phyloP scores from a whole-genome alignment of 1,140 invertebrate species.

The Drosophila nikananu region DNA sequence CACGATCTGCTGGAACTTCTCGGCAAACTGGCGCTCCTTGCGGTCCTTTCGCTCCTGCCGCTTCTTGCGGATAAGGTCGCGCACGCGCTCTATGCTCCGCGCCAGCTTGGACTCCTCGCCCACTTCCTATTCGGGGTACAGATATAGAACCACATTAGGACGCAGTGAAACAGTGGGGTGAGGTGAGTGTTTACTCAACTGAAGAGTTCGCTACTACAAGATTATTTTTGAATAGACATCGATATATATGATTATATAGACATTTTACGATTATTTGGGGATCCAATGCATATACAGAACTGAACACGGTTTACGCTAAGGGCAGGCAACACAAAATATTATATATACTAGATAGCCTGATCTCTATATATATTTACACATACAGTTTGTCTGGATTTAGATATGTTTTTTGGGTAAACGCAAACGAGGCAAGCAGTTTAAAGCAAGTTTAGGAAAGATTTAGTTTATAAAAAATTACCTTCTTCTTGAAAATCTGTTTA shows the following conservation, averaged over 20 bases:
- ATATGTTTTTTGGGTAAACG: slow-evolving; percentile 34
- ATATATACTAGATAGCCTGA: slow-evolving; percentile 17
- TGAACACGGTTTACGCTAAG: slow-evolving; percentile 29
- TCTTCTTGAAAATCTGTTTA: slow-evolving; percentile 85
- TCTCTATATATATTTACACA: slow-evolving; percentile 40
- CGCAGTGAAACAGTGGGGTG: background rate
- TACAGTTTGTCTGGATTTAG: slow-evolving; percentile 38
- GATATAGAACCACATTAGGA: slow-evolving; percentile 35
- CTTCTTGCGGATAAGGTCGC: slow-evolving; percentile 92
- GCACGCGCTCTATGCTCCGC: slow-evolving; percentile 92
- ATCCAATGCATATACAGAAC: slow-evolving; percentile 64
- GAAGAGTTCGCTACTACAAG: slow-evolving; percentile 59
- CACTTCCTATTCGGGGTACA: slow-evolving; percentile 88
- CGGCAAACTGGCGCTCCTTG: slow-evolving; percentile 90
- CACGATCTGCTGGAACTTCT: slow-evolving; percentile 91
- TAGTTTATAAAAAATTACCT: slow-evolving; percentile 82
- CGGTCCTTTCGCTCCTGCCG: slow-evolving; percentile 89
- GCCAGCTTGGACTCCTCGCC: slow-evolving; percentile 94
- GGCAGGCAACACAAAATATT: slow-evolving; percentile 49
- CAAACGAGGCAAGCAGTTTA: slow-evolving; percentile 61
- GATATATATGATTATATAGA: slow-evolving; percentile 14
- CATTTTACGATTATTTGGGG: slow-evolving; percentile 29
- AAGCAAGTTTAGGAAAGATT: slow-evolving; percentile 62
- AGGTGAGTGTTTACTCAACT: slow-evolving; percentile 25
- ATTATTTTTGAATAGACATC: slow-evolving; percentile 43